Conservation (phyloP, 2,797 vertebrate species). For the Philypnodon macrostomus region DNA sequence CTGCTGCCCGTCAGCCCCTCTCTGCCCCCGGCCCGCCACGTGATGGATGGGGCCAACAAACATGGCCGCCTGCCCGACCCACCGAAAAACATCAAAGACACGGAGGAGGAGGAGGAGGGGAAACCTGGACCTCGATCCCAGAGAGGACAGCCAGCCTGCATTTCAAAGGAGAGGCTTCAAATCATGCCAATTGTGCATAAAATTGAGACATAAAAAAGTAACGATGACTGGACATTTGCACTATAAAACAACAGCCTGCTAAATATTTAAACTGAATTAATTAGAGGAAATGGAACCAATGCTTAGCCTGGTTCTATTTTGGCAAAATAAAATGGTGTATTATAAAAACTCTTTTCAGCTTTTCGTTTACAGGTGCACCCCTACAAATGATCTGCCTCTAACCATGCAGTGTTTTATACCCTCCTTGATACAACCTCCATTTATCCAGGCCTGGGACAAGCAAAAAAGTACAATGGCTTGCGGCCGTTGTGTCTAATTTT, state of each 20-base stretch:
- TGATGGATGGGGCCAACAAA: slow-evolving; percentile 65
- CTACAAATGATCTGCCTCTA: no score
- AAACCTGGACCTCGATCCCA: slow-evolving; percentile 23
- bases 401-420: no score
- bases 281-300: background rate
- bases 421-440: no score
- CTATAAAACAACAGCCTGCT: background rate
- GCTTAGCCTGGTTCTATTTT: background rate
- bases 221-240: background rate
- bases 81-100: slow-evolving; percentile 36
- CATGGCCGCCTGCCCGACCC: slow-evolving; percentile 58
- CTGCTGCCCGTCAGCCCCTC: slow-evolving; percentile 61
- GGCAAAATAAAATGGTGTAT: no score
- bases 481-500: no score
- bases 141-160: slow-evolving; percentile 13
- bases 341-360: no score
- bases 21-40: slow-evolving; percentile 39
- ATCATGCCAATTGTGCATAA: slow-evolving; percentile 5
- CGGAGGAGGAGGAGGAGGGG: slow-evolving; percentile 16
- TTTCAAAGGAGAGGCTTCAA: slow-evolving; percentile 33
- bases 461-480: no score
- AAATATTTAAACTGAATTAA: background rate
- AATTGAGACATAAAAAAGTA: background rate
- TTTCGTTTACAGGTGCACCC: no score
- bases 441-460: no score